Conservation (phyloP, 2,113 vertebrate genomes). For the Alces alces region DNA sequence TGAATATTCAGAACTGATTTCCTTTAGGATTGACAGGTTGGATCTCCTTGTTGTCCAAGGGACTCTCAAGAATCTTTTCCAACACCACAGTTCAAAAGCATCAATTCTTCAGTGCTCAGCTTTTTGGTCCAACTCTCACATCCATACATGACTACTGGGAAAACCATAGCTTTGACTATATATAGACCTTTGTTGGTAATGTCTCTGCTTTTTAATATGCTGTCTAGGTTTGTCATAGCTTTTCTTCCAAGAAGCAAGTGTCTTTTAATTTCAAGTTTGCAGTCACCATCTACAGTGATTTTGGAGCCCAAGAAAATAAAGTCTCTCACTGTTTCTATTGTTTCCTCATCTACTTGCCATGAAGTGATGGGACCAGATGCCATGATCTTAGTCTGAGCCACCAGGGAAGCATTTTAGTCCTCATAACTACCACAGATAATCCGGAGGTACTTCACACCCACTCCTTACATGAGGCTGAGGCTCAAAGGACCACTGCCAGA, state of each 20-base stretch:
- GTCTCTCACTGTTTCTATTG: background rate
- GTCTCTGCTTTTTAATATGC: background rate
- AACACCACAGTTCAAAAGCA: background rate
- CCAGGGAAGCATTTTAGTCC: background rate
- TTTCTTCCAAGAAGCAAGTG: background rate
- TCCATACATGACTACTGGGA: background rate
- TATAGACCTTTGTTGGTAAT: background rate
- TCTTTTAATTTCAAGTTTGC: background rate
- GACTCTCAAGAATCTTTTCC: background rate
- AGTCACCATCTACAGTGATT: background rate
- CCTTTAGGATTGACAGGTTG: background rate
- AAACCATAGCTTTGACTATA: background rate
- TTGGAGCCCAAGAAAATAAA: background rate
- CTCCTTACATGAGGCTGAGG: background rate
- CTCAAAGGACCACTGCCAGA: background rate
- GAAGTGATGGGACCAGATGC: background rate
- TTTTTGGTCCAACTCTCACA: background rate
- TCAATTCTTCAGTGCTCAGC: background rate
- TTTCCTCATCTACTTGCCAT: background rate
- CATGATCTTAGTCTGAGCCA: background rate
- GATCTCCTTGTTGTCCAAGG: background rate
- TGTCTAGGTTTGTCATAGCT: background rate
- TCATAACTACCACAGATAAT: background rate
- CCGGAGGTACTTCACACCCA: background rate
- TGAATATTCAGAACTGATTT: background rate